Evolutionary conservation across 2,113 vertebrate genomes (phyloP), one percentile per base, ranked within the genome.

Genomic region (Jaculus jaculus): DNA sequence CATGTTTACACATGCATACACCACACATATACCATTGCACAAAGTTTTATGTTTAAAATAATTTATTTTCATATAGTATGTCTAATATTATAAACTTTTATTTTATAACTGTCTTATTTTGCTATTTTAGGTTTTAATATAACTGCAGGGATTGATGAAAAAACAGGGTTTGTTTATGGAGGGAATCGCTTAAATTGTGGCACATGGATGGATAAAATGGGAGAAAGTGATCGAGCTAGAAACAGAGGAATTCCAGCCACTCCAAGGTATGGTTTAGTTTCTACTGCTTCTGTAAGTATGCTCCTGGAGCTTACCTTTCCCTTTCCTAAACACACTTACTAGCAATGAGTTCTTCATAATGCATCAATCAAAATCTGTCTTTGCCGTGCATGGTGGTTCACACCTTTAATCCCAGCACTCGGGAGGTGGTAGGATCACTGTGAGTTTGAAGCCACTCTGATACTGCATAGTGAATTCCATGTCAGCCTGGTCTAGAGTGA

Each of bases 151-250:
- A 98, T 99, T 91, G 98, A 99, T 92, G 95, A 58, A 10, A 98
- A 98, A 90, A 99, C 99, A 13, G 99, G 99, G 15, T 99, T 99
- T 96, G 99, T 99, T 61, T 99, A 96, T 23, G 99, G 99, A 84
- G 99, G 99, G 82, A 99, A 99, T 96, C 98, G 98, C 75, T 99
- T 99, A 37, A 99, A 99, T 92, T 99, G 99, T 60, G 99, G 99
- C 28, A 99, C 99, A 0, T 99, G 99, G 99, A 99, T 99, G 99
- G 99, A 99, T 97, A 99, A 99, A 94, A 99, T 99, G 99, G 99
- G 99, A 92, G 99, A 99, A 92, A 99, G 99, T 0, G 98, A 99
- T 7, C 97, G 78, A 96, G 99, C 99, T 13, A 98, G 98, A 92
- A 99, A 99, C 97, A 99, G 94, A 97, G 99, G 99, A 91, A 98